Base-by-base conservation (phyloP, 2,888 invertebrate species). In the Paralinhomoeus sp. region DNA sequence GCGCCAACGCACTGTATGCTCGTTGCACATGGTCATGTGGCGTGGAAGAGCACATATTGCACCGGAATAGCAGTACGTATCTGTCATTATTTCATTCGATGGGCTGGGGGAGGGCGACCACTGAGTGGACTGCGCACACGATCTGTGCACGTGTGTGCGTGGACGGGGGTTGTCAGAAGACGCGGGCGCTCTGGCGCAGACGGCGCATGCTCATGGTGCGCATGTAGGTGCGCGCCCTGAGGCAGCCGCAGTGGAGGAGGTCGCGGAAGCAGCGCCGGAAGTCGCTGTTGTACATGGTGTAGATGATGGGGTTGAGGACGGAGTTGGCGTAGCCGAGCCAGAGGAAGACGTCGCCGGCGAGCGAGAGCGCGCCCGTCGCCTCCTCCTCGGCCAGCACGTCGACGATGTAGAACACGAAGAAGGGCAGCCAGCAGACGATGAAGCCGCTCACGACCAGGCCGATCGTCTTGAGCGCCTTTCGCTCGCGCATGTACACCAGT, bases 241-340 rank as follows among this genome's bases (percentile, higher is more conserved):
- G 50, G 45, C 60, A 60, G 17, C 60, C 60, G 42, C 58, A 57
- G 2, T 54, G 54, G 17, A 60, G 50, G 31, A 60, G 51, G 47
- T 60, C 60, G n/a, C 58, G 56, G 51, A 60, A 60, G 46, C 60
- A 60, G 13, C 61, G 53, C 12, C 61, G 57, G 45, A 61, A 61
- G 46, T 61, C 61, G 1, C 55, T 54, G 44, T 61, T 61, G 50
- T 58, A 60, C 54, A 58, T 57, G 2, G 58, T 57, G 48, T 60
- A 60, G 46, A 60, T 60, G 37, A 60, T 51, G 9, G 60, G 60
- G 48, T 60, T 60, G 1, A 60, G 48, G 24, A 55, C 57, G 46
- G 61, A 61, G 46, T 63, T 63, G 7, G 60, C 60, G 49, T 64
- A 63, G 7, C 64, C 63, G 5, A 63, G 54, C 63, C 63, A 63